Percentiles rank a stretch among this genome's conserved stretches.
Conservation (phyloP, 2,113 vertebrate genomes). For the Budorcas taxicolor region DNA sequence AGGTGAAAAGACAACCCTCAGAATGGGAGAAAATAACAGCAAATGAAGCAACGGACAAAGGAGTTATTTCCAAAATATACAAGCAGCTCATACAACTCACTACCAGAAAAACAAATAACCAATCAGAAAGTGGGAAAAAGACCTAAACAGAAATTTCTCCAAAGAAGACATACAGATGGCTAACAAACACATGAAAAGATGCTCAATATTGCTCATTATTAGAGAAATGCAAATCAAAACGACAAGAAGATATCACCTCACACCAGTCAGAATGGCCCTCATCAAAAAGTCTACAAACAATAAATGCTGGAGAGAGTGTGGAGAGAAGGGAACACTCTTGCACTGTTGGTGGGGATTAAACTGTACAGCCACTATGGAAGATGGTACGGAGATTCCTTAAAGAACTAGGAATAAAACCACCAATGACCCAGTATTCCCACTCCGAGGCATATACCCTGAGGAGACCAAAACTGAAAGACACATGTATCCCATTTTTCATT, state of each 20-base stretch:
- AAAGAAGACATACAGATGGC: not conserved
- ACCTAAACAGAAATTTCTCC: not conserved
- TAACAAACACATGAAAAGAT: not conserved
- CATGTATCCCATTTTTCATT: not conserved
- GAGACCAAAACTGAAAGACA: not conserved
- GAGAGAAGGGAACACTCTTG: not conserved
- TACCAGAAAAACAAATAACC: not conserved
- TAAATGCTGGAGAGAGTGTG: not conserved
- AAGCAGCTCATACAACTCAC: not conserved
- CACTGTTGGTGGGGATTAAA: not conserved
- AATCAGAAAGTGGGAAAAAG: not conserved
- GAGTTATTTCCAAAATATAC: not conserved
- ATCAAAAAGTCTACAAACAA: not conserved
- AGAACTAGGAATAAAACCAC: not conserved
- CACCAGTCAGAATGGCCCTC: not conserved
- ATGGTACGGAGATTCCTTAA: not conserved
- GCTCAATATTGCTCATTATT: not conserved
- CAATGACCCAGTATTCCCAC: not conserved
- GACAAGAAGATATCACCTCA: not conserved
- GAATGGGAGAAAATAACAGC: not conserved
- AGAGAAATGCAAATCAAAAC: not conserved
- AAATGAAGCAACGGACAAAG: not conserved
- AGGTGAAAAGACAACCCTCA: not conserved
- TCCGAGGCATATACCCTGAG: not conserved
- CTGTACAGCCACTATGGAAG: not conserved